These are phyloP conservation scores for Phorcus lineatus DNA, from an alignment of 2,888 invertebrate genomes.

Conservation along the genomic window DNA sequence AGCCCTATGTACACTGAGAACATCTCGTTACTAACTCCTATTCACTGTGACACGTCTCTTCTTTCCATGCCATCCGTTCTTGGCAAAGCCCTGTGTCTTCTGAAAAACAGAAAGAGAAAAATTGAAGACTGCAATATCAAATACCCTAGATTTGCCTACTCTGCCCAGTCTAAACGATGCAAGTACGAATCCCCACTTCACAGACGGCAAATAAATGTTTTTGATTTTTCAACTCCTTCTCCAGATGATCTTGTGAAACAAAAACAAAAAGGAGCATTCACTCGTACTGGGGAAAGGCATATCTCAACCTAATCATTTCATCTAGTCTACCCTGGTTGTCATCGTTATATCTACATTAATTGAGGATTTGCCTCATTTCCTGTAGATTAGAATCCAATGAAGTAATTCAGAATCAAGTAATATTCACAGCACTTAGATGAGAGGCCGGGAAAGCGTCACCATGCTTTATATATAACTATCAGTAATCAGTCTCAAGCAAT, in stretches of 20 bases:
- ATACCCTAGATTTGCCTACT: conserved; percentile 46
- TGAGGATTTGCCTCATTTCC: too few species aligned
- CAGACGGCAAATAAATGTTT: conserved; percentile 66
- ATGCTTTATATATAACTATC: too few species aligned
- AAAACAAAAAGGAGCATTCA: conserved; percentile 69
- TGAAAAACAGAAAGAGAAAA: not conserved
- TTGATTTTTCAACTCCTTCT: conserved; percentile 80
- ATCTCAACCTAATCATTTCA: not conserved
- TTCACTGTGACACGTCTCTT: not conserved
- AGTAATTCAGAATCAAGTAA: too few species aligned
- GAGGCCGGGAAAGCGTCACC: too few species aligned
- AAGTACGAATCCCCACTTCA: conserved; percentile 9
- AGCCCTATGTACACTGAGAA: too few species aligned
- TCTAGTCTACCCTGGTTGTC: too few species aligned
- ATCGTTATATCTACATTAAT: too few species aligned
- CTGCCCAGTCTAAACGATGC: conserved; percentile 42
- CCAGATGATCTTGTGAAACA: conserved; percentile 79
- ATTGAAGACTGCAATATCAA: not conserved
- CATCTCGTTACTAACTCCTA: too few species aligned
- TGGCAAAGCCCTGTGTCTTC: conserved; percentile 47
- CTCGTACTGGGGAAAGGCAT: conserved; percentile 45
- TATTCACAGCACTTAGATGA: too few species aligned
- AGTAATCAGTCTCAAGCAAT: too few species aligned
- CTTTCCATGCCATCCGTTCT: conserved; percentile 37
- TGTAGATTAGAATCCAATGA: too few species aligned